Evolutionary conservation across 2,113 vertebrate species (phyloP).

Genomic region (Megaptera novaeangliae): DNA sequence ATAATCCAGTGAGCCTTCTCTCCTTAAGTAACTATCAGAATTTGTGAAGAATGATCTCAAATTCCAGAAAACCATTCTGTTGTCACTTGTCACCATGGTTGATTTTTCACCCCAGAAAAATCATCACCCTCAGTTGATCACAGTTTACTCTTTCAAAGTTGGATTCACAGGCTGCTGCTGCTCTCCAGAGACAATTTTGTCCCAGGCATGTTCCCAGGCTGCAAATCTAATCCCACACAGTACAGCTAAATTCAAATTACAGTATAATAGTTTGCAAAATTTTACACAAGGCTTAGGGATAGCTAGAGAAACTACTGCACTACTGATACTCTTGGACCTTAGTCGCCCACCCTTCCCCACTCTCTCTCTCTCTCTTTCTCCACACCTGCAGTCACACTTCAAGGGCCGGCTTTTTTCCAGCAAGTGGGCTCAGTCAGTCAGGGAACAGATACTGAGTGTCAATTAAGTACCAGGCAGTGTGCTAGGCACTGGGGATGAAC

Average conservation of each 20-base stretch:
- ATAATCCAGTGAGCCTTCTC: background rate
- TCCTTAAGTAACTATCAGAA: background rate
- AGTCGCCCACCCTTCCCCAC: fast-evolving
- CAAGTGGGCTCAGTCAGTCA: background rate
- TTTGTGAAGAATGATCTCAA: slow-evolving; percentile 35
- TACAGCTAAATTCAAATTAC: background rate
- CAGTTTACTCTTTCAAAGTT: background rate
- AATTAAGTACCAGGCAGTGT: background rate
- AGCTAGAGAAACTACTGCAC: background rate
- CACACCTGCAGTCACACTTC: background rate
- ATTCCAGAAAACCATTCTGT: background rate
- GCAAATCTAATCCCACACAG: background rate
- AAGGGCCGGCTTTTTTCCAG: background rate
- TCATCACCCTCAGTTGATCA: background rate
- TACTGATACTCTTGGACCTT: background rate
- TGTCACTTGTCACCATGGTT: background rate
- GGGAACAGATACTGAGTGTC: background rate
- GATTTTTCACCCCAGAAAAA: background rate
- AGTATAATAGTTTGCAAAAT: background rate
- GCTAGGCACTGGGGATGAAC: background rate
- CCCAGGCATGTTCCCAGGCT: background rate
- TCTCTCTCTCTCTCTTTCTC: background rate
- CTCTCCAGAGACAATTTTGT: background rate
- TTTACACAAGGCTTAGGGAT: background rate
- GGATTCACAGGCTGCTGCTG: background rate